Conservation (phyloP, 2,113 vertebrate species). For the Narcine bancroftii region DNA sequence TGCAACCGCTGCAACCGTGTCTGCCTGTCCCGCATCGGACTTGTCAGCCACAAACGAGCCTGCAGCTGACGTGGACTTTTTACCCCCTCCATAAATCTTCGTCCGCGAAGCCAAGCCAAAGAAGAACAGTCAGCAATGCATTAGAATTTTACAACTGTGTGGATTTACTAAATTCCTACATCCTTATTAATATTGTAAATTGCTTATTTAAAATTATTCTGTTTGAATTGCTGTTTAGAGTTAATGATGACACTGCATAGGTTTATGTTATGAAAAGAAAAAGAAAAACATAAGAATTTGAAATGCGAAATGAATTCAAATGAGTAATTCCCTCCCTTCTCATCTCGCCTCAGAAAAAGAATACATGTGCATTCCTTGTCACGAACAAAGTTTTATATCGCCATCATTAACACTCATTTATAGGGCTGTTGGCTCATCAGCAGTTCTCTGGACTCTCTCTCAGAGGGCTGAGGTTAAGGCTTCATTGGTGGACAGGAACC, state of each 20-base stretch:
- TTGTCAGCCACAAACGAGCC: no score
- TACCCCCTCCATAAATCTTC: no score
- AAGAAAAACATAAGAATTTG: neutral
- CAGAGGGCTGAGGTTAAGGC: neutral
- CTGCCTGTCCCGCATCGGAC: no score
- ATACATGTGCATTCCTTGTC: neutral
- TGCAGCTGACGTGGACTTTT: no score
- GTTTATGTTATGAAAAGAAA: neutral
- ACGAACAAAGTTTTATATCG: neutral
- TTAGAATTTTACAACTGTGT: neutral
- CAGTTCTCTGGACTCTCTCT: neutral
- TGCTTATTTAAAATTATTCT: neutral
- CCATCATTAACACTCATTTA: neutral
- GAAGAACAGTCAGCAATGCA: neutral
- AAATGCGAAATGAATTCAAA: neutral
- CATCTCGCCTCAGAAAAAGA: neutral
- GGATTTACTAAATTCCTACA: neutral
- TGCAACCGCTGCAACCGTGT: no score
- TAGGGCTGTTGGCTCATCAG: neutral
- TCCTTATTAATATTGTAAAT: neutral
- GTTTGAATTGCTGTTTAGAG: neutral
- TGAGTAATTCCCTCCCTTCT: neutral
- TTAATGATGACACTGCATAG: neutral
- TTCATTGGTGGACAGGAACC: neutral
- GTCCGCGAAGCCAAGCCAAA: no score